Percentiles rank a stretch among this genome's conserved stretches.
Conservation (phyloP, 2,888 invertebrate genomes). For the Parasteatoda lunata region DNA sequence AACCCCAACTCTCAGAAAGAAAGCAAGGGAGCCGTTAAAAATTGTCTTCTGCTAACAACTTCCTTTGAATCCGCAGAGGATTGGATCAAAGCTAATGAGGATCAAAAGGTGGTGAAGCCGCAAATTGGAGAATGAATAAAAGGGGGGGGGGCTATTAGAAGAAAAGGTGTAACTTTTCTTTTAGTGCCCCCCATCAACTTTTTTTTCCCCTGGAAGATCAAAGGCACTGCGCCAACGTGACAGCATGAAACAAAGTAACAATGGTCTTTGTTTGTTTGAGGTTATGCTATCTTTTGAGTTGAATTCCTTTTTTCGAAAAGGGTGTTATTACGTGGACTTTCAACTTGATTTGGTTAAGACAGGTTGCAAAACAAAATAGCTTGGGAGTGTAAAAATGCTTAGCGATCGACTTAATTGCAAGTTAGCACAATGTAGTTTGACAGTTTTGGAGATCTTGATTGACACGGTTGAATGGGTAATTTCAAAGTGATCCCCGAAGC, state of each 20-base stretch:
- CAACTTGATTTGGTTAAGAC: too few relatives aligned
- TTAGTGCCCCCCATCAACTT: conserved; percentile 36
- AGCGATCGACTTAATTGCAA: too few relatives aligned
- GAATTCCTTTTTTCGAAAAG: too few relatives aligned
- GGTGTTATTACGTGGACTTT: too few relatives aligned
- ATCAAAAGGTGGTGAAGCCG: conserved; percentile 67
- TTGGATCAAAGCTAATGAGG: conserved; percentile 63
- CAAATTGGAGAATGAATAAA: conserved; percentile 60
- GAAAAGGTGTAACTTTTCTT: conserved; percentile 38
- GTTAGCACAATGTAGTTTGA: too few relatives aligned
- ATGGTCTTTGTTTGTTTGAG: conserved; percentile 20
- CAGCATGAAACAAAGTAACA: conserved; percentile 21
- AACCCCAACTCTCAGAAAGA: conserved; percentile 11
- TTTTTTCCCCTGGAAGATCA: conserved; percentile 6
- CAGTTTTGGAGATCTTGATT: too few relatives aligned
- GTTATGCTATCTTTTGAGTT: background rate
- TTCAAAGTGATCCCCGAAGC: too few relatives aligned
- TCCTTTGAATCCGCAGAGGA: conserved; percentile 36
- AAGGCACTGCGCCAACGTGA: conserved; percentile 1
- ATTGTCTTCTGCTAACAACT: conserved; percentile 67
- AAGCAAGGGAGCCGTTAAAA: conserved; percentile 60
- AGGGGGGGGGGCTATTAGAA: conserved; percentile 11
- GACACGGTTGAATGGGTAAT: too few relatives aligned
- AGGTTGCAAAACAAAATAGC: too few relatives aligned
- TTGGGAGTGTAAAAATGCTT: too few relatives aligned